A percentile compares a stretch with the other conserved stretches of the same genome.
Conservation (phyloP, 92 coral and sea anemone species). For the Parazoanthus darwini region DNA sequence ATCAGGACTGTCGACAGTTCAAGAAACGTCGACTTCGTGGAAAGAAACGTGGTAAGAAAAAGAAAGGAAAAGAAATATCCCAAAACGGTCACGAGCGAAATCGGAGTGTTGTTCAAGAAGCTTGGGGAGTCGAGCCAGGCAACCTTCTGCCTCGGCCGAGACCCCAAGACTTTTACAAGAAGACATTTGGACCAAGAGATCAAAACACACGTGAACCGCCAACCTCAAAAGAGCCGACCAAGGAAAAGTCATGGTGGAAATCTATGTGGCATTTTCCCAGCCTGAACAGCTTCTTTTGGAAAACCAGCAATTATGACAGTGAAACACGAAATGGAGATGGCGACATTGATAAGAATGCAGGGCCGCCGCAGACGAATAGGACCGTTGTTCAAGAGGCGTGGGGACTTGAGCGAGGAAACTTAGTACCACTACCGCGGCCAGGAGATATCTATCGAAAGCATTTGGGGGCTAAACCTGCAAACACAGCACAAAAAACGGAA, state of each 20-base stretch:
- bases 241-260: background rate
- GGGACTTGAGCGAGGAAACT: background rate
- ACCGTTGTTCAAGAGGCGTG: slow-evolving; percentile 19
- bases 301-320: background rate
- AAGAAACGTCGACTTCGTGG: background rate
- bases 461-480: slow-evolving; percentile 6
- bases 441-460: background rate
- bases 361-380: background rate
- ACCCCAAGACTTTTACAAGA: background rate
- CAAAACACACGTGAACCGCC: background rate
- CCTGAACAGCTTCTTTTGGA: background rate
- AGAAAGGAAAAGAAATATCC: background rate
- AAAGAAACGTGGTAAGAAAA: background rate
- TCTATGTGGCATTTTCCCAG: background rate
- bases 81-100: background rate
- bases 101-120: background rate
- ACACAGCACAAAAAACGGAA: background rate
- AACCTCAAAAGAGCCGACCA: background rate
- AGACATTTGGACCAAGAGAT: background rate
- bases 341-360: background rate
- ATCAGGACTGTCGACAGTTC: background rate
- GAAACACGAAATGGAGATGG: background rate
- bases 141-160: background rate
- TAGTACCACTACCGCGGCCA: background rate
- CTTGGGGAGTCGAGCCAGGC: background rate